A percentile compares a stretch with the other conserved stretches of the same genome.
Conservation (phyloP, 2,888 invertebrate species). For the Palloptera scutellata region DNA sequence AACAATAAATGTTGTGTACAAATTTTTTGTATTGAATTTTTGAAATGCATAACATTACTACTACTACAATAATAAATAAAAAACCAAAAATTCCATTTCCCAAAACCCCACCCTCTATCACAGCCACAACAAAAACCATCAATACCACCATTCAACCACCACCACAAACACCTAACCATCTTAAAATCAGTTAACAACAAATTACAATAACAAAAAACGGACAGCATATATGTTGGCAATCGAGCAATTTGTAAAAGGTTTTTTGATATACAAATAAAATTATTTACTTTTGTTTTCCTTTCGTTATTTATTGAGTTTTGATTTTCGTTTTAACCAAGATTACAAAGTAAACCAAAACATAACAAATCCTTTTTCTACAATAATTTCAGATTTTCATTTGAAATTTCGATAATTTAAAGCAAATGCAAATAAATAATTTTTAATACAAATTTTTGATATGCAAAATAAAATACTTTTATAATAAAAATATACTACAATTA, state of each 20-base stretch:
- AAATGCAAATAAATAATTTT: conserved; percentile 24
- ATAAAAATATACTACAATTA: background rate
- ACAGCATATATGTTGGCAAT: conserved; percentile 66
- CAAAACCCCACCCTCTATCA: too few species aligned
- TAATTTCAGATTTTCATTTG: conserved; percentile 37
- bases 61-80: conserved; percentile 32
- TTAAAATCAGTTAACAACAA: conserved; percentile 10
- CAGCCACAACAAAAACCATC: background rate
- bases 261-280: conserved; percentile 29
- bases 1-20: conserved; percentile 45
- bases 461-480: background rate
- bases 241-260: conserved; percentile 58
- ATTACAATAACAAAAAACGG: conserved; percentile 45
- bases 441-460: conserved; percentile 15
- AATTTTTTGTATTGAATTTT: conserved; percentile 55
- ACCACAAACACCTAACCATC: background rate
- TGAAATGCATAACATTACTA: conserved; percentile 35
- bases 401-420: conserved; percentile 49
- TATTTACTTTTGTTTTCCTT: conserved; percentile 20
- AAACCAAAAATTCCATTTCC: conserved; percentile 15
- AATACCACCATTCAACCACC: background rate
- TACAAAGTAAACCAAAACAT: conserved; percentile 13
- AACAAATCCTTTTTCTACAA: conserved; percentile 15
- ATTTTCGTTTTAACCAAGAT: conserved; percentile 21
- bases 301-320: conserved; percentile 34